Evolutionary conservation across 2,888 invertebrate genomes (phyloP).

Genomic region (Neria commutata): DNA sequence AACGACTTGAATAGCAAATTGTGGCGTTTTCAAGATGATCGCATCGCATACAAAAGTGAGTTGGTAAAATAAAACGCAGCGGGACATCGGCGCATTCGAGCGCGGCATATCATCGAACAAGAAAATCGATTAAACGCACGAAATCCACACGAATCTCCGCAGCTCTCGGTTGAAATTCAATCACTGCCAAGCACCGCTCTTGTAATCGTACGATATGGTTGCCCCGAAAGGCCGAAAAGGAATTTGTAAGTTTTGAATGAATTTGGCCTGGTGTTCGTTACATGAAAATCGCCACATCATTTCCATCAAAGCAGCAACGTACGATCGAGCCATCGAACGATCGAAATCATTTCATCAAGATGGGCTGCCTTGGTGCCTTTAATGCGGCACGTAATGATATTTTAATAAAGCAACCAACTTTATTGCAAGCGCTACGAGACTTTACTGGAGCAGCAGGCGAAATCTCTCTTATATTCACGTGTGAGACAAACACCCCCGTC

Average conservation of each 20-base stretch:
- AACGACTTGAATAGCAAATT: conserved; percentile 33
- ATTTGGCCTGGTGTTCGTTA: not conserved
- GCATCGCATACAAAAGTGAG: not conserved
- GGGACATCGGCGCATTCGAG: conserved; percentile 35
- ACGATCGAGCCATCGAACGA: not conserved
- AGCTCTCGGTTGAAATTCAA: not conserved
- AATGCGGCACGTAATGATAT: conserved; percentile 4
- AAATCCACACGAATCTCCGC: not conserved
- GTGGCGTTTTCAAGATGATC: conserved; percentile 8
- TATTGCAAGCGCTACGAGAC: not conserved
- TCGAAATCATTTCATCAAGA: not conserved
- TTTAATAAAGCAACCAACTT: not conserved
- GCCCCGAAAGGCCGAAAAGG: not conserved
- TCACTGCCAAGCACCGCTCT: not conserved
- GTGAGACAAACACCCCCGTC: conserved; percentile 9
- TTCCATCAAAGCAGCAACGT: not conserved
- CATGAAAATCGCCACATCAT: conserved; percentile 3
- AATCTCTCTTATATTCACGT: not conserved
- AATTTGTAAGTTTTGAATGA: conserved; percentile 15
- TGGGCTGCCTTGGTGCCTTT: too few relatives aligned
- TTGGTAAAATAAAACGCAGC: conserved; percentile 33
- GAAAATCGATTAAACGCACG: conserved; percentile 56
- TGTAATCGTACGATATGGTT: not conserved
- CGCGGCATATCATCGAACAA: conserved; percentile 32
- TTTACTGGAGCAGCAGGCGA: not conserved